These are phyloP conservation scores for Drosophila colorata DNA, from an alignment of 2,888 invertebrate species.

Conservation along the genomic window DNA sequence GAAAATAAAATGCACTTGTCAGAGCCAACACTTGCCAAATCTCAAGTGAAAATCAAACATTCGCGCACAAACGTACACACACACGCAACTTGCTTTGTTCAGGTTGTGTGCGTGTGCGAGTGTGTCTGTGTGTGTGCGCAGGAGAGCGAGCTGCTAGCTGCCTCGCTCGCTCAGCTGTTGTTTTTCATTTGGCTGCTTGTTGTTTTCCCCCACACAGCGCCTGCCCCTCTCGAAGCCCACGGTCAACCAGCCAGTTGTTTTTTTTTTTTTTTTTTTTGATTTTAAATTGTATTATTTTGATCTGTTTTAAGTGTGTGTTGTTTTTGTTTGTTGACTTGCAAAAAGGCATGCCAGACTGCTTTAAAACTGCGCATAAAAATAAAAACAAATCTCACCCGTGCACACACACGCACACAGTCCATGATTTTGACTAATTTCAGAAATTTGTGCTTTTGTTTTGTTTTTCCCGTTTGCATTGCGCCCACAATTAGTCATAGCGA, in stretches of 20 bases:
- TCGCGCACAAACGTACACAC: conserved; percentile 30
- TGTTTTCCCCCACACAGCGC: conserved; percentile 14
- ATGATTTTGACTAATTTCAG: conserved; percentile 26
- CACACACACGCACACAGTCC: background rate
- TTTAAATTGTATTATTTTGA: conserved; percentile 46
- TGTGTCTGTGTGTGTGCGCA: conserved; percentile 11
- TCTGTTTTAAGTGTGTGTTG: conserved; percentile 18
- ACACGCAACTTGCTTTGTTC: conserved; percentile 46
- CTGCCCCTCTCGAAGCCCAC: conserved; percentile 23
- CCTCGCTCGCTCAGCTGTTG: conserved; percentile 74
- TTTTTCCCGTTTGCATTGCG: conserved; percentile 25
- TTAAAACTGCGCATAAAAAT: conserved; percentile 49
- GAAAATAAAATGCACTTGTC: conserved; percentile 33
- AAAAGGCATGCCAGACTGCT: conserved; percentile 29
- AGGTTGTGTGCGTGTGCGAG: conserved; percentile 17
- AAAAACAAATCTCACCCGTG: conserved; percentile 17
- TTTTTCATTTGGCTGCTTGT: conserved; percentile 48
- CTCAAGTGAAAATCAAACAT: conserved; percentile 53
- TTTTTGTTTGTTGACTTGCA: conserved; percentile 46
- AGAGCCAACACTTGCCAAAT: conserved; percentile 35
- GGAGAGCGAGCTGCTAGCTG: conserved; percentile 40
- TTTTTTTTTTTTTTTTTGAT: conserved; percentile 32
- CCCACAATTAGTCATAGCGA: conserved; percentile 65
- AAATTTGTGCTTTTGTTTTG: conserved; percentile 22
- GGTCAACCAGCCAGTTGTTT: conserved; percentile 57